Conservation (phyloP, 2,888 invertebrate species). For the Laspeyria flexula region DNA sequence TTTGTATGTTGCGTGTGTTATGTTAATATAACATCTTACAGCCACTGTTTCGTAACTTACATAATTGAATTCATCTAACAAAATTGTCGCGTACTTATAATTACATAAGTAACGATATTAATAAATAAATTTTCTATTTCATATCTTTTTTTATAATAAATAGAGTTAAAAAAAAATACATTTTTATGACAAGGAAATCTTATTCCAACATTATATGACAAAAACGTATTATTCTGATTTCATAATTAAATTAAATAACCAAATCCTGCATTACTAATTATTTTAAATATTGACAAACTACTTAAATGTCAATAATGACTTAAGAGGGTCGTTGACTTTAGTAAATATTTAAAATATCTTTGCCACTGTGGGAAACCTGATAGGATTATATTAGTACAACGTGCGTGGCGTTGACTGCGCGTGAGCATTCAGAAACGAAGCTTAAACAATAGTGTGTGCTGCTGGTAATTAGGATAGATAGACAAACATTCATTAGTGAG, state of each 20-base stretch:
- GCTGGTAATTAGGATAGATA: conserved; percentile 33
- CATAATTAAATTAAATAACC: too few relatives aligned
- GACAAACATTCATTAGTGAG: conserved; percentile 29
- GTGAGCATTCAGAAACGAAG: conserved; percentile 27
- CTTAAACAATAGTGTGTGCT: conserved; percentile 29
- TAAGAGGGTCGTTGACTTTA: conserved; percentile 31
- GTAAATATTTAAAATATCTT: conserved; percentile 44
- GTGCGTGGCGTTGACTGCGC: conserved; percentile 29
- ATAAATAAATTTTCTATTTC: too few relatives aligned
- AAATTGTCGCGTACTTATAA: too few relatives aligned
- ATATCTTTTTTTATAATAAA: too few relatives aligned
- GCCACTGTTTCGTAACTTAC: too few relatives aligned
- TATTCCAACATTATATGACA: too few relatives aligned
- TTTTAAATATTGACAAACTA: conserved; percentile 25
- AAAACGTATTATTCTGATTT: background rate
- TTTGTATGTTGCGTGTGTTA: too few relatives aligned
- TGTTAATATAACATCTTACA: too few relatives aligned
- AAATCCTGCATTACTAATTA: conserved; percentile 25
- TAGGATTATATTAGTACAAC: conserved; percentile 34
- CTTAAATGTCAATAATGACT: conserved; percentile 24
- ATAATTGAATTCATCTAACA: too few relatives aligned
- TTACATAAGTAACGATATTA: too few relatives aligned
- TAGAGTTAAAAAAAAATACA: too few relatives aligned
- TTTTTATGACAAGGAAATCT: too few relatives aligned
- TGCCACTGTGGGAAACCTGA: conserved; percentile 41